Evolutionary conservation across 2,797 vertebrate species (phyloP).

Genomic region (Vireo griseus): DNA sequence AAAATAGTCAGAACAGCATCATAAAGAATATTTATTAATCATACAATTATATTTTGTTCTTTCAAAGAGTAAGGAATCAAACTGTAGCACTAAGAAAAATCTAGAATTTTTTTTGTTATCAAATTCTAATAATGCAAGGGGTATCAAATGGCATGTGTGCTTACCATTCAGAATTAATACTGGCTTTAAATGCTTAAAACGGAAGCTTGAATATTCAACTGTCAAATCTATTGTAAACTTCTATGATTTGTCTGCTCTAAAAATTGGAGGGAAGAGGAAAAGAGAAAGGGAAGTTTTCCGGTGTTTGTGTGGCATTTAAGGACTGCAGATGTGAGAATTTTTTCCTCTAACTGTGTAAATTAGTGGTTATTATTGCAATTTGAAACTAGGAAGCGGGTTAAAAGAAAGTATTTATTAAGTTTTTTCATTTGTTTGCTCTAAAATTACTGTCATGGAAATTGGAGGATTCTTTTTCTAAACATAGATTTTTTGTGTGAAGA

Average conservation of each 20-base stretch:
- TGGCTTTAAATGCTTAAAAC: not conserved
- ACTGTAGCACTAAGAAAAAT: not conserved
- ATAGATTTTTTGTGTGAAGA: not conserved
- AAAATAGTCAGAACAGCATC: not conserved
- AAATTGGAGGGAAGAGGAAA: not conserved
- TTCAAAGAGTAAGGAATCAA: not conserved
- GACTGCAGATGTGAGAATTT: not conserved
- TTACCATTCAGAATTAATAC: not conserved
- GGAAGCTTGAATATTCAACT: not conserved
- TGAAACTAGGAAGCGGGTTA: not conserved
- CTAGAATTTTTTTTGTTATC: not conserved
- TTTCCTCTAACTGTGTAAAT: not conserved
- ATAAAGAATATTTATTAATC: not conserved
- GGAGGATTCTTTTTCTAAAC: not conserved
- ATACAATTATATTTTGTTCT: not conserved
- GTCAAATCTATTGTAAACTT: not conserved
- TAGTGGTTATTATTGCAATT: not conserved
- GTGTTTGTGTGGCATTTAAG: not conserved
- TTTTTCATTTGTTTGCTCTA: not conserved
- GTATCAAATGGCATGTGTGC: not conserved
- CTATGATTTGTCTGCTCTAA: not conserved
- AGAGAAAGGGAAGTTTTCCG: not conserved
- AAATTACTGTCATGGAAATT: not conserved
- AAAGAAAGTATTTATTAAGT: not conserved
- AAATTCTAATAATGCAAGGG: not conserved